Evolutionary conservation across 2,888 invertebrate species (phyloP).

Genomic region (Aplocera efformata): DNA sequence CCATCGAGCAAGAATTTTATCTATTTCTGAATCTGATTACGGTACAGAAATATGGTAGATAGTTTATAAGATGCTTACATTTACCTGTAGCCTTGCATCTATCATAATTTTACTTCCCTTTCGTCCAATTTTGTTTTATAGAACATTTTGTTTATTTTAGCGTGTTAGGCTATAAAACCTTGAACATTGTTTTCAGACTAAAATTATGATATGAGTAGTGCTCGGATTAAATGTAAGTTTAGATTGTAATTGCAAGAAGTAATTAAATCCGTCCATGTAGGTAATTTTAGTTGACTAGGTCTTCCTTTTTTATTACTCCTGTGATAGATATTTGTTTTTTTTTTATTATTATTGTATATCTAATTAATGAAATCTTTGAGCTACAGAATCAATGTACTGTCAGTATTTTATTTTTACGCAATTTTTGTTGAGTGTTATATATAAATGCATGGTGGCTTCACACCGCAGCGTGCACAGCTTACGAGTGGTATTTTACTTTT

Average conservation of each 20-base stretch:
- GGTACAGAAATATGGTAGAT: conserved; percentile 92
- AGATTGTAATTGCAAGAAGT: conserved; percentile 13
- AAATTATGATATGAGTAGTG: conserved; percentile 14
- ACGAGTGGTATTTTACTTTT: conserved; percentile 63
- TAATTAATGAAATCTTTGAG: conserved; percentile 33
- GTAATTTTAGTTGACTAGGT: conserved; percentile 41
- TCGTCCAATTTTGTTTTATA: conserved; percentile 1
- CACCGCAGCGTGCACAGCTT: conserved; percentile 73
- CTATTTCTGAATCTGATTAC: conserved; percentile 81
- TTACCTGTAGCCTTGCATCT: conserved; percentile 16
- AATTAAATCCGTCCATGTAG: conserved; percentile 52
- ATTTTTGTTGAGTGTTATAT: conserved; percentile 41
- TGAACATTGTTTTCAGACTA: conserved; percentile 16
- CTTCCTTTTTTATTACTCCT: conserved; percentile 54
- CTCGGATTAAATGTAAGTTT: conserved; percentile 12
- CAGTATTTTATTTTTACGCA: conserved; percentile 40
- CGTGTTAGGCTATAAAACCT: conserved; percentile 4
- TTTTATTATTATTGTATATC: conserved; percentile 32
- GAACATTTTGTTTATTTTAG: conserved; percentile 2
- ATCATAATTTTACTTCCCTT: conserved; percentile 18
- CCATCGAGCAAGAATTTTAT: conserved; percentile 84
- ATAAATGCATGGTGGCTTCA: conserved; percentile 64
- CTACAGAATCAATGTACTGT: conserved; percentile 35
- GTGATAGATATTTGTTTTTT: conserved; percentile 51
- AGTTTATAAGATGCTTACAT: conserved; percentile 34